Conservation (phyloP, 1,140 invertebrate genomes). For the Akabosia matsudoensis region DNA sequence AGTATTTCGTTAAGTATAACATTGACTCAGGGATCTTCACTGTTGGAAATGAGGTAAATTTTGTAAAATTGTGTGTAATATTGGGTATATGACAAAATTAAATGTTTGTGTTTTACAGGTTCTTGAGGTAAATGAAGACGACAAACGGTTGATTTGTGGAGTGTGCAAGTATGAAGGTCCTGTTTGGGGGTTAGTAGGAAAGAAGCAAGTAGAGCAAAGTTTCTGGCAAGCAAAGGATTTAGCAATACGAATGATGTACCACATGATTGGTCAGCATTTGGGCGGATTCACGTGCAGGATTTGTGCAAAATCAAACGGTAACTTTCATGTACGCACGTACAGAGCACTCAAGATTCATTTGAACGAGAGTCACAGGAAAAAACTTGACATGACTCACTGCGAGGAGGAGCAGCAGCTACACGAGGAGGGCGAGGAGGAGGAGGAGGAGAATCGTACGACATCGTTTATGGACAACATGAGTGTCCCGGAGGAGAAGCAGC, state of each 20-base stretch:
- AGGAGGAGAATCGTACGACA: neutral
- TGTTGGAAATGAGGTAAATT: too few relatives aligned
- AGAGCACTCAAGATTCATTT: neutral
- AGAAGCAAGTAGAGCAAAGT: neutral
- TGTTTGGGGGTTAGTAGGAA: neutral
- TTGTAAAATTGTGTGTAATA: too few relatives aligned
- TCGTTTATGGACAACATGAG: too few relatives aligned
- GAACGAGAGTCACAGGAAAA: neutral
- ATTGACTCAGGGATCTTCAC: neutral
- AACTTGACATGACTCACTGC: neutral
- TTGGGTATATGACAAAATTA: too few relatives aligned
- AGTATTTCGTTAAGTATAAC: neutral
- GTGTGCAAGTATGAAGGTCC: neutral
- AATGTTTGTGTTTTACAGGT: neutral
- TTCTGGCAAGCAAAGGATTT: neutral
- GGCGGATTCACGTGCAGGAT: neutral
- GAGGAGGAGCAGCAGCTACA: too few relatives aligned
- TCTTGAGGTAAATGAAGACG: neutral
- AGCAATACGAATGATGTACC: neutral
- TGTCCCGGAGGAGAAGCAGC: too few relatives aligned
- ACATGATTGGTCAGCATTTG: neutral
- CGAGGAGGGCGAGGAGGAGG: neutral
- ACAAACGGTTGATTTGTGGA: neutral
- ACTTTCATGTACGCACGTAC: neutral
- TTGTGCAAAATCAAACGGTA: neutral